Percentiles rank a stretch among this genome's conserved stretches.
Evolutionary conservation across 2,797 vertebrate genomes (phyloP).

Genomic region (Intellagama lesueurii): DNA sequence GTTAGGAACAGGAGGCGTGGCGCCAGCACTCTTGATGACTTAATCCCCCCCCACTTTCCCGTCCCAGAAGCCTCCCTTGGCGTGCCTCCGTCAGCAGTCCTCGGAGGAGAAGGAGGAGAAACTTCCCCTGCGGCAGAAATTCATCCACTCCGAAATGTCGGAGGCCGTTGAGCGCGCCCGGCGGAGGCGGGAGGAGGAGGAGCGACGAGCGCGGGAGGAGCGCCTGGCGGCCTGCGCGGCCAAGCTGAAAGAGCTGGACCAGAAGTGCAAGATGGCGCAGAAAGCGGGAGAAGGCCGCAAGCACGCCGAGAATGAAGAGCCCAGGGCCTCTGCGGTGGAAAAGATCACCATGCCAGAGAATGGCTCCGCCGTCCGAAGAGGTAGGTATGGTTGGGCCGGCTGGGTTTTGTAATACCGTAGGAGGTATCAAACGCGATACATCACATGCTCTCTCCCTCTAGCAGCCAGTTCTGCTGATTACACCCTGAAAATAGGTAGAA

Average conservation of each 20-base stretch:
- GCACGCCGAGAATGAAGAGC: constrained; percentile 81
- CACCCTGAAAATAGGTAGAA: too few species aligned
- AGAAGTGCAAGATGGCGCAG: constrained; percentile 88
- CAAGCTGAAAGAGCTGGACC: constrained; percentile 96
- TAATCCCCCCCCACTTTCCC: not conserved
- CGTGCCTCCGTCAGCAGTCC: constrained; percentile 81
- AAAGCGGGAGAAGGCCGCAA: constrained; percentile 82
- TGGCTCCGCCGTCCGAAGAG: constrained; percentile 84
- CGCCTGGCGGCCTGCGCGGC: constrained; percentile 94
- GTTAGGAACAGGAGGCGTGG: too few species aligned
- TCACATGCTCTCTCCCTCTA: too few species aligned
- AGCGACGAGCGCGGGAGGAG: constrained; percentile 92
- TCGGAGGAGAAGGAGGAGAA: constrained; percentile 89
- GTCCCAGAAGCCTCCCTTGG: constrained; percentile 77
- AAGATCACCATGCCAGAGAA: constrained; percentile 81
- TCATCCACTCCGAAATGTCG: constrained; percentile 90
- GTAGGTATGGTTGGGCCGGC: constrained; percentile 65
- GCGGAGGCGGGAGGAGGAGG: constrained; percentile 92
- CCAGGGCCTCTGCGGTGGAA: constrained; percentile 80
- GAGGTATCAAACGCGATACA: too few species aligned
- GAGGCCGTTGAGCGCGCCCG: constrained; percentile 95
- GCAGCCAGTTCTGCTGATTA: too few species aligned
- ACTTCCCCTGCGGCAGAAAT: constrained; percentile 86
- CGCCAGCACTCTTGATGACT: too few species aligned
- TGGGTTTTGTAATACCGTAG: too few species aligned